Evolutionary conservation across 2,113 vertebrate species (phyloP), one percentile per base, ranked within the genome.

Genomic region (Leptosomus discolor): DNA sequence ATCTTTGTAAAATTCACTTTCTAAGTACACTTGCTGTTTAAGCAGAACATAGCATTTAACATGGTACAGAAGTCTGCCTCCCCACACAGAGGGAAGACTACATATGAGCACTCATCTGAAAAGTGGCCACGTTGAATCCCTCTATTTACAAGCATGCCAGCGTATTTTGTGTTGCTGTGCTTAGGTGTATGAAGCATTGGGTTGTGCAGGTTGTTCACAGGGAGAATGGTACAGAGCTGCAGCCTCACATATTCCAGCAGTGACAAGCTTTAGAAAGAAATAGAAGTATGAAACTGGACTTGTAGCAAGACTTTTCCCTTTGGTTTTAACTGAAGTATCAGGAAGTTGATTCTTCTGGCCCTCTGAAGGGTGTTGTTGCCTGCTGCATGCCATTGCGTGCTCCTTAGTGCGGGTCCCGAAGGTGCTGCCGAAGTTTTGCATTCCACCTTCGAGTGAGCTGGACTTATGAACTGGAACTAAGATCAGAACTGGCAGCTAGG

Each of bases 401-500:
- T 90, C 80, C 79, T 92, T 51, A 51, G 46, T 11, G 3, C 2
- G 8, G 67, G 53, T 91, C 68, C 77, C 74, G 68, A 90, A 97
- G 91, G 95, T 97, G 74, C 74, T 94, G 65, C 6, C 2, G 83
- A 63, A 69, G 23, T 92, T 97, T 91, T 91, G 12, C 95, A 93
- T 96, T 97, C 92, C 84, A 36, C 57, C 51, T 94, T 94, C 41
- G 2, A 95, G 80, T 95, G 65, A 85, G 88, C 68, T 83, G 76
- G 90, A 84, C 88, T 96, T 94, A 90, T 90, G 95, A 97, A 97
- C 96, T 97, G 90, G 95, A 97, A 95, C 78, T 90, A 94, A 95
- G 96, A 97, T 95, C 96, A 92, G 90, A 96, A 96, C 81, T 97
- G 96, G 96, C 97, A 95, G 88, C 92, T 79, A 96, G 85, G 74